phyloP scores from a whole-genome alignment of 2,797 vertebrate species.

The Calcarius lapponicus region DNA sequence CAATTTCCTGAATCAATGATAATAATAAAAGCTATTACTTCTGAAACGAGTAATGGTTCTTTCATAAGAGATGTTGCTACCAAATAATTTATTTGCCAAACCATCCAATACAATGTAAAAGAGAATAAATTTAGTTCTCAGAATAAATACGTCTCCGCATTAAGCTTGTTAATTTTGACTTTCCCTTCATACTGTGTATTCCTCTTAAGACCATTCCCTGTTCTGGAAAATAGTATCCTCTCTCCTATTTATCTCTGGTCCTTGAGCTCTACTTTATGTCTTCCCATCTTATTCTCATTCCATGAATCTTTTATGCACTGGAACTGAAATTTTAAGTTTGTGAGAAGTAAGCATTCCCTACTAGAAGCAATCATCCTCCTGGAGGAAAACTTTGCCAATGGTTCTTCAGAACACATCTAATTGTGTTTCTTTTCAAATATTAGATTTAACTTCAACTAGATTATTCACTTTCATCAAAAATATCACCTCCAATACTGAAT shows the following conservation, averaged over 20 bases:
- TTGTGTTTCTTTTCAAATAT: background rate
- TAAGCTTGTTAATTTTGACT: background rate
- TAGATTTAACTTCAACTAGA: background rate
- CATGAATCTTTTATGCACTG: background rate
- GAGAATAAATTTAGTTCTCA: background rate
- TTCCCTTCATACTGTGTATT: background rate
- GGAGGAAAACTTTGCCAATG: background rate
- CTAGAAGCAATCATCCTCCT: background rate
- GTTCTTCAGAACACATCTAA: background rate
- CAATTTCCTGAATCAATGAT: background rate
- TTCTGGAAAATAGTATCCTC: background rate
- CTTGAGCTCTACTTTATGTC: background rate
- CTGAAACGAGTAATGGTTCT: background rate
- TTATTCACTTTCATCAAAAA: background rate
- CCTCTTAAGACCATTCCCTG: background rate
- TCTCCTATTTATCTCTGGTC: background rate
- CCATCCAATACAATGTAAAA: background rate
- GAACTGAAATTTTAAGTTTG: background rate
- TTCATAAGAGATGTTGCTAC: background rate
- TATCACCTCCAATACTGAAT: background rate
- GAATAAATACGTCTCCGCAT: background rate
- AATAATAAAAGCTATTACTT: constrained; percentile 30
- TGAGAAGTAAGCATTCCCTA: background rate
- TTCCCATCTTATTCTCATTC: background rate
- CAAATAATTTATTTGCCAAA: constrained; percentile 27